Evolutionary conservation across 1,140 invertebrate species (phyloP).

Genomic region (Drosophila tsacasi): DNA sequence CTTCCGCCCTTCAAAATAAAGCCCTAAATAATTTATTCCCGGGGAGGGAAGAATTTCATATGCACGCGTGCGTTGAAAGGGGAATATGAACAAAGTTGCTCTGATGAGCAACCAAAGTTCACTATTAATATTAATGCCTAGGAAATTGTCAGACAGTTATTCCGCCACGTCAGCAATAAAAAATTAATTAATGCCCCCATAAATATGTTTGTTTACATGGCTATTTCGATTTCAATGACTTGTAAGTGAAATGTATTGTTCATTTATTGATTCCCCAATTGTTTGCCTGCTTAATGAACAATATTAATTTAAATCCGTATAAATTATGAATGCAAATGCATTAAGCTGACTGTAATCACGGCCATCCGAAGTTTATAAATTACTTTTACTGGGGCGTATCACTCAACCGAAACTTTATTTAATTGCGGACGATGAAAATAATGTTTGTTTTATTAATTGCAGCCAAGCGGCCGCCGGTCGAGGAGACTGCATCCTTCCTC

Average conservation of each 20-base stretch:
- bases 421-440: slow-evolving; percentile 40
- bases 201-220: background rate
- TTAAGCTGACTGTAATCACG: slow-evolving; percentile 23
- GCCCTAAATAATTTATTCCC: slow-evolving; percentile 20
- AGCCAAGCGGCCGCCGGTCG: slow-evolving; percentile 98
- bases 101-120: slow-evolving; percentile 6
- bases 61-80: slow-evolving; percentile 35
- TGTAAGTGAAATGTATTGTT: slow-evolving; percentile 19
- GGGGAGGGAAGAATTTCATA: slow-evolving; percentile 8
- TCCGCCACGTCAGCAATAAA: background rate
- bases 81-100: background rate
- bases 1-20: background rate
- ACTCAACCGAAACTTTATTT: slow-evolving; percentile 6
- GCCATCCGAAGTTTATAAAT: slow-evolving; percentile 31
- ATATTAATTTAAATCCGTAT: slow-evolving; percentile 48
- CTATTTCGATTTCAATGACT: slow-evolving; percentile 31
- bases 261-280: slow-evolving; percentile 19
- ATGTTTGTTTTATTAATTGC: slow-evolving; percentile 40
- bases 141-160: slow-evolving; percentile 35
- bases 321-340: slow-evolving; percentile 40
- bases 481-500: slow-evolving; percentile 97
- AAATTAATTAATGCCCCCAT: slow-evolving; percentile 13
- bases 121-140: slow-evolving; percentile 50
- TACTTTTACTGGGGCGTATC: slow-evolving; percentile 4
- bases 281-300: slow-evolving; percentile 42